Evolutionary conservation across 1,140 invertebrate genomes (phyloP).

Genomic region (Drosophila gunungcola): DNA sequence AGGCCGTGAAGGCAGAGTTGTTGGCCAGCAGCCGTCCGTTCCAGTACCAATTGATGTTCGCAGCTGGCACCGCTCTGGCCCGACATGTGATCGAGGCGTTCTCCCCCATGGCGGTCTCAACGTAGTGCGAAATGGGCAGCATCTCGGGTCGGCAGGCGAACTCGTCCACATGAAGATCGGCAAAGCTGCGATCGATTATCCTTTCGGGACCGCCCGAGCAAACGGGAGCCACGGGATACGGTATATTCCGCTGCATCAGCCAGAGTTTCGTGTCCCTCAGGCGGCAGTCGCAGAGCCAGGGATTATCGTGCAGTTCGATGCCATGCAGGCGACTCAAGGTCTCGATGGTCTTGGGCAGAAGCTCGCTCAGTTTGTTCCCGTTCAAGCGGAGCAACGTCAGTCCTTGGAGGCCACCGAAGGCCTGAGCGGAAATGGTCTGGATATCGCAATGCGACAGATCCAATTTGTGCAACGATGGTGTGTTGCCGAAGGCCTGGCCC

Average conservation of each 20-base stretch:
- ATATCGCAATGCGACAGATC: slow-evolving; percentile 94
- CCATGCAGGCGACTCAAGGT: slow-evolving; percentile 90
- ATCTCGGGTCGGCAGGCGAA: slow-evolving; percentile 95
- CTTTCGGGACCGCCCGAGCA: slow-evolving; percentile 90
- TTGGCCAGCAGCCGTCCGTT: slow-evolving; percentile 92
- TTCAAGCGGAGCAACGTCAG: slow-evolving; percentile 93
- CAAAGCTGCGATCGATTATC: slow-evolving; percentile 89
- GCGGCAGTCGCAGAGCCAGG: slow-evolving; percentile 95
- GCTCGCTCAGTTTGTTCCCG: slow-evolving; percentile 91
- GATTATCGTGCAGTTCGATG: slow-evolving; percentile 95
- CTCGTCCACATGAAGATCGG: slow-evolving; percentile 91
- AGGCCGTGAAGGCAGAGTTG: slow-evolving; percentile 91
- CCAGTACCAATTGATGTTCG: slow-evolving; percentile 94
- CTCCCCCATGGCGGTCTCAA: slow-evolving; percentile 91
- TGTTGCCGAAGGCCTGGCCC: slow-evolving; percentile 90
- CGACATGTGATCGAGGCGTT: slow-evolving; percentile 93
- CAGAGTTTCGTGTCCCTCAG: slow-evolving; percentile 93
- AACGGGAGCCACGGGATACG: slow-evolving; percentile 90
- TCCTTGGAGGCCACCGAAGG: slow-evolving; percentile 91
- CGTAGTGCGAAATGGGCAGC: slow-evolving; percentile 89
- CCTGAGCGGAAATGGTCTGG: slow-evolving; percentile 89
- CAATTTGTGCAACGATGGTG: slow-evolving; percentile 92
- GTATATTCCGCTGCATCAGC: slow-evolving; percentile 93
- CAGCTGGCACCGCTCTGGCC: slow-evolving; percentile 92
- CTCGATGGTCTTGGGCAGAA: slow-evolving; percentile 90